Evolutionary conservation across 2,888 invertebrate genomes (phyloP).

Genomic region (Thera obeliscata): DNA sequence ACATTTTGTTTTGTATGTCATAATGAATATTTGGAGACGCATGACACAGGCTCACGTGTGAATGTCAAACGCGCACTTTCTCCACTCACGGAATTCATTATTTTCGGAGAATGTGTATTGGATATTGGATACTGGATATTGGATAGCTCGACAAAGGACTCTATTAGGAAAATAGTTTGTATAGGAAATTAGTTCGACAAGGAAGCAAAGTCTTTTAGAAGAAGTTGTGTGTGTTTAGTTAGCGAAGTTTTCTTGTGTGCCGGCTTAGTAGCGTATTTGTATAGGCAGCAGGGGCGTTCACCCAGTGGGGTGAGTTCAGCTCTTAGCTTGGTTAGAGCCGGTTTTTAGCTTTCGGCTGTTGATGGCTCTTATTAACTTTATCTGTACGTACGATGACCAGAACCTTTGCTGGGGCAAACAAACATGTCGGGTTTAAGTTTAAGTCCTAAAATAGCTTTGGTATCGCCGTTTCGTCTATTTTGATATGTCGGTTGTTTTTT

Average conservation of each 20-base stretch:
- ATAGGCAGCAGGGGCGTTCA: conserved; percentile 53
- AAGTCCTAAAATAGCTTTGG: conserved; percentile 3
- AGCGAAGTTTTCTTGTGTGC: conserved; percentile 60
- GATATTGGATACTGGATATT: conserved; percentile 1
- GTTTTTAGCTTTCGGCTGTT: conserved; percentile 53
- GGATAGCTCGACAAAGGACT: conserved; percentile 25
- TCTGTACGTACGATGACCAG: conserved; percentile 44
- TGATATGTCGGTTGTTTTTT: too few relatives aligned
- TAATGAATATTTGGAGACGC: conserved; percentile 50
- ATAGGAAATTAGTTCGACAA: conserved; percentile 36
- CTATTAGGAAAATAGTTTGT: conserved; percentile 30
- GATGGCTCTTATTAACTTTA: conserved; percentile 54
- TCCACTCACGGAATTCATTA: conserved; percentile 50
- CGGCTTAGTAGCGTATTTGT: conserved; percentile 58
- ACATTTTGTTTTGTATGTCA: conserved; percentile 48
- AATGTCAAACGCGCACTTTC: conserved; percentile 65
- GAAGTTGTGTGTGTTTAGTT: conserved; percentile 57
- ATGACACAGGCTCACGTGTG: conserved; percentile 52
- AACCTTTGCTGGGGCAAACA: conserved; percentile 29
- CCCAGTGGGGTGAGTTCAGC: conserved; percentile 49
- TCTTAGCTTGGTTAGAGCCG: conserved; percentile 49
- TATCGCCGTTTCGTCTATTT: too few relatives aligned
- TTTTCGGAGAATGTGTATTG: conserved; percentile 39
- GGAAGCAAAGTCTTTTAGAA: conserved; percentile 43
- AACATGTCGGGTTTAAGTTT: conserved; percentile 10